Evolutionary conservation across 2,888 invertebrate species (phyloP).

Genomic region (Sericinus montela): DNA sequence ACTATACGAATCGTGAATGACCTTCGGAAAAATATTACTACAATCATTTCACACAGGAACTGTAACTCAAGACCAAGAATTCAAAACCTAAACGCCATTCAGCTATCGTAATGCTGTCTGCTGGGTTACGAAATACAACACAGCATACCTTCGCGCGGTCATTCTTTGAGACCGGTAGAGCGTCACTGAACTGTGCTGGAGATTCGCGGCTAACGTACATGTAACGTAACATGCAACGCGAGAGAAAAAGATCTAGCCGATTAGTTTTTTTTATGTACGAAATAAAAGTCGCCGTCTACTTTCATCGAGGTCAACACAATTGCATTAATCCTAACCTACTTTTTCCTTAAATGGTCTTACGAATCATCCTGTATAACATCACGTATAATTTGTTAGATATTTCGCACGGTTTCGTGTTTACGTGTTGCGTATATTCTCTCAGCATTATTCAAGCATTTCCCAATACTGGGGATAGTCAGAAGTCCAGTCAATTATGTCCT

Average conservation of each 20-base stretch:
- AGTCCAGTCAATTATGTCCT: no score
- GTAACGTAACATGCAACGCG: slow-evolving; percentile 3
- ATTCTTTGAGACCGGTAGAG: not conserved
- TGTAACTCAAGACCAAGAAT: no score
- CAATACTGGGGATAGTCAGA: no score
- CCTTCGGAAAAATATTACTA: no score
- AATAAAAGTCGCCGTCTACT: not conserved
- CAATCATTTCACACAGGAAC: no score
- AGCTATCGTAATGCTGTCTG: no score
- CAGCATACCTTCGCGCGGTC: not conserved
- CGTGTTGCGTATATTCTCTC: not conserved
- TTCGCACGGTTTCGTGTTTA: slow-evolving; percentile 7
- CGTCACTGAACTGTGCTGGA: not conserved
- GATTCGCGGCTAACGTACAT: not conserved
- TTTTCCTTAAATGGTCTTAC: slow-evolving; percentile 7
- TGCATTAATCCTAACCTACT: slow-evolving; percentile 11
- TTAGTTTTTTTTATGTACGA: slow-evolving; percentile 6
- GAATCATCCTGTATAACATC: slow-evolving; percentile 6
- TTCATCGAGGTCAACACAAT: slow-evolving; percentile 7
- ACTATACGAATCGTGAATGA: no score
- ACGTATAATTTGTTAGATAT: not conserved
- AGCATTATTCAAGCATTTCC: not conserved
- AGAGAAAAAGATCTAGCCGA: slow-evolving; percentile 1
- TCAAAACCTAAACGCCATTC: no score
- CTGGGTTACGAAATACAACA: no score